phyloP scores from a whole-genome alignment of 2,888 invertebrate species.

The Acronicta psi region DNA sequence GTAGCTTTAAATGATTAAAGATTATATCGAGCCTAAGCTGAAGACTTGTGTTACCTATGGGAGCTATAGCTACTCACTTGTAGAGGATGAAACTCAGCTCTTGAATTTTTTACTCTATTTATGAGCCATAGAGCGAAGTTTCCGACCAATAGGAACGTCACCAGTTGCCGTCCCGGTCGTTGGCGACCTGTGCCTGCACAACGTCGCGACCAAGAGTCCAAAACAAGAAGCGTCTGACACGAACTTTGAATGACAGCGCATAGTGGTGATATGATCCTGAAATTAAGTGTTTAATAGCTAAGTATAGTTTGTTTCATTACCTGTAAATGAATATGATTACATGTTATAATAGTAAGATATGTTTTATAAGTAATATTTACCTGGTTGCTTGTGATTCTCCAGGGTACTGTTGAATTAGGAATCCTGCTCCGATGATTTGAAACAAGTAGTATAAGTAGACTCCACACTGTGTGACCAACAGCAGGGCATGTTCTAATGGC shows the following conservation, averaged over 20 bases:
- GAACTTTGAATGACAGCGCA: slow-evolving; percentile 90
- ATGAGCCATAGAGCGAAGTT: slow-evolving; percentile 92
- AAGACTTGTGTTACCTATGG: neutral
- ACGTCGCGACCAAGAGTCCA: slow-evolving; percentile 89
- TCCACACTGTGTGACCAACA: slow-evolving; percentile 94
- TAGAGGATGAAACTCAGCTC: slow-evolving; percentile 91
- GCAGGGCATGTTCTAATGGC: slow-evolving; percentile 91
- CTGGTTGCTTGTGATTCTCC: slow-evolving; percentile 78
- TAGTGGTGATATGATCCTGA: slow-evolving; percentile 82
- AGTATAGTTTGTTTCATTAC: neutral
- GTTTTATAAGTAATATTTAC: slow-evolving; percentile 57
- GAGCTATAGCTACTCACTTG: slow-evolving; percentile 76
- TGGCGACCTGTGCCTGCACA: slow-evolving; percentile 79
- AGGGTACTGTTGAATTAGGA: slow-evolving; percentile 80
- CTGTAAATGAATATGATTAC: neutral
- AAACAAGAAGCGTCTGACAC: slow-evolving; percentile 90
- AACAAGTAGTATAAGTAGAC: slow-evolving; percentile 94
- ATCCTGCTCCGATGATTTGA: slow-evolving; percentile 93
- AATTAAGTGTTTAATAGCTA: slow-evolving; percentile 11
- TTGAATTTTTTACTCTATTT: slow-evolving; percentile 91
- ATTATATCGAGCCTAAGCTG: too few species aligned
- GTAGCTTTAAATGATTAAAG: too few species aligned
- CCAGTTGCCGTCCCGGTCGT: slow-evolving; percentile 91
- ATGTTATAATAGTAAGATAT: too few species aligned
- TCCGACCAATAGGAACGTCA: slow-evolving; percentile 91